Evolutionary conservation across 1,140 invertebrate species (phyloP), one percentile per base, ranked within the genome.

Genomic region (Zaprionus taronus): DNA sequence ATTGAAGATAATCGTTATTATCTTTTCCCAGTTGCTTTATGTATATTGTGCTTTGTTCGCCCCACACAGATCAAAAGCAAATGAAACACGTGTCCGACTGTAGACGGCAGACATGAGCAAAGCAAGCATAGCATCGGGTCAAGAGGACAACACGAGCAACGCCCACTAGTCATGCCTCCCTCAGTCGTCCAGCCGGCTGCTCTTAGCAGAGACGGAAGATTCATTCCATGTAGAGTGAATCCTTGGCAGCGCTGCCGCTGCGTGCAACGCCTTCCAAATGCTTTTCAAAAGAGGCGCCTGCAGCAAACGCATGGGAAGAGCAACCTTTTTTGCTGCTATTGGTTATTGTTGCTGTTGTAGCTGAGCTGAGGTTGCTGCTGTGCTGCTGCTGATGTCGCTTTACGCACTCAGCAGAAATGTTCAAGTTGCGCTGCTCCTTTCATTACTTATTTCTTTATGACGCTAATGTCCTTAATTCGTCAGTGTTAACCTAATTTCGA

Each of bases 381-480:
- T 80, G 70, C 64, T 60, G n/a, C 62, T 58, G 58, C 38, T 69
- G 44, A 53, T 84, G 74, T 68, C 47, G 72, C 68, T 83, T 72
- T 80, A 83, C 77, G 84, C 84, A 87, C 83, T 89, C 73, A 80
- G 78, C 78, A 78, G 55, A 83, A 83, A 77, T 80, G 77, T 57
- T 82, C 72, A 86, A 83, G 65, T 89, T 51, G 62, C 64, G 77
- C 77, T 80, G 80, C 80, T 79, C 64, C 77, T 90, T 90, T 79
- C 84, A 90, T 89, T 89, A 84, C 85, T 90, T 89, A 84, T 90
- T 89, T 89, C 85, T 89, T 90, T 89, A 89, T 89, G 85, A 89
- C 85, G 85, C 85, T 89, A 89, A 89, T 89, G 85, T 89, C 85
- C 85, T 89, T 89, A 89, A 89, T 89, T 89, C 85, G 85, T 89